phyloP scores from a whole-genome alignment of 2,113 vertebrate species.

The Phainopepla nitens region DNA sequence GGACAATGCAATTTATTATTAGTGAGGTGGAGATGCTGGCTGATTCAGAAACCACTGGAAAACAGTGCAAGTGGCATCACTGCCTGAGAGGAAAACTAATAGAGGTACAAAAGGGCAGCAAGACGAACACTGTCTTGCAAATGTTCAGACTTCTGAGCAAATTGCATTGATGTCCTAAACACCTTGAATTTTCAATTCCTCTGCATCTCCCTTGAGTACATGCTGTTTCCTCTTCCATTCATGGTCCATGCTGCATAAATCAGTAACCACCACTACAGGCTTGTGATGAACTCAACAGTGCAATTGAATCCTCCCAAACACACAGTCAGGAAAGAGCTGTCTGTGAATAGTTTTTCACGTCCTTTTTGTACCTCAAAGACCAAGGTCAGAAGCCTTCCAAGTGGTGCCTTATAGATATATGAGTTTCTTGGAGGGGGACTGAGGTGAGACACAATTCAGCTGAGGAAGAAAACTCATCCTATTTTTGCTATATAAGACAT shows the following conservation, averaged over 20 bases:
- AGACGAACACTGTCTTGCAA: background rate
- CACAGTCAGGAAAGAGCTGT: background rate
- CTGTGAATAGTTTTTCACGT: background rate
- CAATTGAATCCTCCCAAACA: background rate
- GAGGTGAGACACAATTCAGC: background rate
- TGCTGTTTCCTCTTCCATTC: background rate
- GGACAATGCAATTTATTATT: background rate
- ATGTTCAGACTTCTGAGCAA: background rate
- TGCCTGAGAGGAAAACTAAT: background rate
- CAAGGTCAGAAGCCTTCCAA: background rate
- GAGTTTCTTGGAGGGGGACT: background rate
- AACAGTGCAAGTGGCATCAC: background rate
- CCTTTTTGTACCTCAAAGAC: background rate
- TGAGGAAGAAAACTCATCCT: background rate
- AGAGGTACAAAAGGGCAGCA: background rate
- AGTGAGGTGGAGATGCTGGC: background rate
- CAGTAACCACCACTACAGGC: background rate
- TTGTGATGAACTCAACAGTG: background rate
- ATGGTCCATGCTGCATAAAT: background rate
- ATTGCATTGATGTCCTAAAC: background rate
- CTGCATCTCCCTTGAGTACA: background rate
- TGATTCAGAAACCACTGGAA: background rate
- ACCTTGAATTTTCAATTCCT: background rate
- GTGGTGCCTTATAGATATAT: background rate
- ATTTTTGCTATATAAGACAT: background rate